Evolutionary conservation across 1,140 invertebrate species (phyloP).

Genomic region (Dermatophagoides farinae): DNA sequence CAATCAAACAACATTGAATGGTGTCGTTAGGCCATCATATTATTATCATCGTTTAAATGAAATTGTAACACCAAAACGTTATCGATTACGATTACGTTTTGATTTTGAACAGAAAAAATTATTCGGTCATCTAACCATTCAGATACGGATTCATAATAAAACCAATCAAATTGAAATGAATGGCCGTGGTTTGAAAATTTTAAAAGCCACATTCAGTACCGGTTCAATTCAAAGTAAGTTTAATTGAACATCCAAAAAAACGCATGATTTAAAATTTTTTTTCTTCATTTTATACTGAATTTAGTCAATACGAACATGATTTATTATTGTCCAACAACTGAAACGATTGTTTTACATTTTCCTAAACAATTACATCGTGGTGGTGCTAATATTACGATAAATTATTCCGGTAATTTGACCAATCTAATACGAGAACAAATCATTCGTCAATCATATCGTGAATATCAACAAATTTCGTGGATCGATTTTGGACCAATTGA

Average conservation of each 20-base stretch:
- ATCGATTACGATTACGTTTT: conserved; percentile 1
- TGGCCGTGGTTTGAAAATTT: not conserved
- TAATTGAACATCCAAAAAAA: not conserved
- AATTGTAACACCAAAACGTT: conserved; percentile 1
- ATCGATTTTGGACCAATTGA: conserved; percentile 40
- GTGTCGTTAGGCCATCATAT: too few relatives aligned
- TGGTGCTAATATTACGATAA: conserved; percentile 5
- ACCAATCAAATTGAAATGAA: conserved; percentile 10
- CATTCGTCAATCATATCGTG: not conserved
- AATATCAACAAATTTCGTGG: not conserved
- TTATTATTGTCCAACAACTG: conserved; percentile 4
- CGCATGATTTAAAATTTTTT: conserved; percentile 1
- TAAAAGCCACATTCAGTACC: not conserved
- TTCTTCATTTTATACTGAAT: not conserved
- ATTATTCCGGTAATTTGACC: not conserved
- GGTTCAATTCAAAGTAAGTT: conserved; percentile 1
- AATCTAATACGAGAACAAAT: not conserved
- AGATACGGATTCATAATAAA: not conserved
- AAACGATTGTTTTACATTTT: conserved; percentile 5
- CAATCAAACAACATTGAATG: too few relatives aligned
- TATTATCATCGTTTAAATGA: not conserved
- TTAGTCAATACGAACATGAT: not conserved
- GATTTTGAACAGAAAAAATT: not conserved
- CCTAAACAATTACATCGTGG: not conserved
- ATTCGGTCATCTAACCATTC: not conserved